phyloP scores from a whole-genome alignment of 2,113 vertebrate species.

The Empidonax traillii region DNA sequence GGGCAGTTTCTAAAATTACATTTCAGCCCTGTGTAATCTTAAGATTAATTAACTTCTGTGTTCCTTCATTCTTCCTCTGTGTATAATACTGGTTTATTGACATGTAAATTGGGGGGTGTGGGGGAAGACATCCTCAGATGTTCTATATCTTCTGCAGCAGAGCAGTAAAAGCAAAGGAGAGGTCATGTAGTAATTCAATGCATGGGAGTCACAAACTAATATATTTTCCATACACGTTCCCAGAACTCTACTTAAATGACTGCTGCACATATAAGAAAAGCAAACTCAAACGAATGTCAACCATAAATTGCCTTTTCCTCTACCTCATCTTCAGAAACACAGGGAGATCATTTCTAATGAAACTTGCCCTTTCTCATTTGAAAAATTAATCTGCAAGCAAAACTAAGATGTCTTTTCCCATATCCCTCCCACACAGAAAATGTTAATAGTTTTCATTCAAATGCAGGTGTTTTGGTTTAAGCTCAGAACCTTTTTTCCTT shows the following conservation, averaged over 20 bases:
- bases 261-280: background rate
- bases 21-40: background rate
- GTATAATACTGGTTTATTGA: slow-evolving; percentile 30
- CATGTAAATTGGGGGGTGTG: background rate
- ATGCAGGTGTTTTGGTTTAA: background rate
- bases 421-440: background rate
- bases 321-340: background rate
- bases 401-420: background rate
- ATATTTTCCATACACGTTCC: background rate
- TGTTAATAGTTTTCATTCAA: background rate
- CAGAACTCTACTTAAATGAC: background rate
- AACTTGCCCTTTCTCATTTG: background rate
- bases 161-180: background rate
- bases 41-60: slow-evolving; percentile 45
- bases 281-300: background rate
- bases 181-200: background rate
- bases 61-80: slow-evolving; percentile 8
- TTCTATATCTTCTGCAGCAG: slow-evolving; percentile 19
- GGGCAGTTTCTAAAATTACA: slow-evolving; percentile 24
- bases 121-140: background rate
- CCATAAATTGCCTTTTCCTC: background rate
- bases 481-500: background rate
- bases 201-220: background rate
- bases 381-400: background rate
- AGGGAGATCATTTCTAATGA: background rate